Percentiles rank a stretch among this genome's conserved stretches.
These are phyloP conservation scores for Pelagia noctiluca DNA, from an alignment of 30 jellyfish, hydroid and myxozoan genomes.

Conservation along the genomic window DNA sequence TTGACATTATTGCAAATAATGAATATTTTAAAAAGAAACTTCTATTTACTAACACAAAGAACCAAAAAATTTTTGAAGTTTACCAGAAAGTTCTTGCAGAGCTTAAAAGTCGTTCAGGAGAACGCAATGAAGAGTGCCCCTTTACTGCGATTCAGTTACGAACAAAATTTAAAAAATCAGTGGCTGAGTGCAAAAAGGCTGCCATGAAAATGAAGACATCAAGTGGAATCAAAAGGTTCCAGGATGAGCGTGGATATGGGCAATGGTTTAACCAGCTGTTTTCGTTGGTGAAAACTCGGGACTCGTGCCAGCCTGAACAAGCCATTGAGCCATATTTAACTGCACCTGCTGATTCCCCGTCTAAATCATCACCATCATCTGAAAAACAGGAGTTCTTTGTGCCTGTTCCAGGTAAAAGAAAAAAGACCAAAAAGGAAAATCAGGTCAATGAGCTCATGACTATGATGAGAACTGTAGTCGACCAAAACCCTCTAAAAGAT, in stretches of 20 bases:
- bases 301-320: conserved; percentile 68
- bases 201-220: conserved; percentile 43
- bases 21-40: conserved; percentile 33
- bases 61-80: conserved; percentile 21
- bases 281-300: conserved; percentile 29
- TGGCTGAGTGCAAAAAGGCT: conserved; percentile 48
- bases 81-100: conserved; percentile 15
- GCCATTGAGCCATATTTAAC: conserved; percentile 59
- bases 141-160: conserved; percentile 30
- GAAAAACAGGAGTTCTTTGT: not conserved
- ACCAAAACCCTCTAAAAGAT: not conserved
- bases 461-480: not conserved
- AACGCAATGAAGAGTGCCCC: conserved; percentile 29
- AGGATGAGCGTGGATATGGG: conserved; percentile 35
- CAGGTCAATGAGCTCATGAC: not conserved
- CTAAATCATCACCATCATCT: conserved; percentile 3
- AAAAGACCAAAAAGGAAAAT: not conserved
- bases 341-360: too few species aligned
- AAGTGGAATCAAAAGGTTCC: conserved; percentile 55
- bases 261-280: conserved; percentile 29
- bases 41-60: conserved; percentile 30
- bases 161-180: conserved; percentile 31
- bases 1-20: conserved; percentile 28
- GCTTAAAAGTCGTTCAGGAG: conserved; percentile 17
- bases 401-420: not conserved